Evolutionary conservation across 2,113 vertebrate genomes (phyloP), one percentile per base, ranked within the genome.

Genomic region (Strix aluco): DNA sequence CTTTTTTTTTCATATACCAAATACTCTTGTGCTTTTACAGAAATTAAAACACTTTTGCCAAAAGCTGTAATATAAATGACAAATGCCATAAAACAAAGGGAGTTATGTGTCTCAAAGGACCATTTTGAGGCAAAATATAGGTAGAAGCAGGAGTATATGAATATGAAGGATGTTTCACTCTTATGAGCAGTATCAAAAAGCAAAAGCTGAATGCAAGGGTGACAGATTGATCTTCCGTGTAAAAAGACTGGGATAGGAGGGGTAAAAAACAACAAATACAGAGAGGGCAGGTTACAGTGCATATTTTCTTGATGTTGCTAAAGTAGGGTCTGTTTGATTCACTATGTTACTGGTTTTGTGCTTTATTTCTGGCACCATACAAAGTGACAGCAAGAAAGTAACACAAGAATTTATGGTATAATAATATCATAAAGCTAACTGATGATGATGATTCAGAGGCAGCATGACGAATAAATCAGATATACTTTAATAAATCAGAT

Each of bases 381-480:
- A 78, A 70, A 90, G 47, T 55, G 70, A 71, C 66, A 93, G 69
- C 84, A 87, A 87, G 63, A 78, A 85, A 91, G 69, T 84, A 67
- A 73, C 22, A 73, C 16, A 57, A 55, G 30, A 91, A 85, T 59
- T 86, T 90, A 79, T 65, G 44, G 38, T 47, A 81, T 30, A 74
- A 58, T 80, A 75, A 87, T 88, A 92, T 38, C 57, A 87, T 66
- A 94, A 86, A 94, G 42, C 44, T 75, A 81, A 83, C 51, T 70
- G 26, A 36, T 87, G 59, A 0, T 87, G 85, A 13, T 72, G 61
- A 88, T 89, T 92, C 71, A 92, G 81, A 81, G 30, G 55, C 38
- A 84, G 63, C 34, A 94, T 63, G 65, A 94, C 83, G 36, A 80
- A 71, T 59, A 85, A 89, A 94, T 93, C 82, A 91, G 42, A 78